Evolutionary conservation across 2,888 invertebrate species (phyloP), one percentile per base, ranked within the genome.

Genomic region (Tetanocera ferruginea): DNA sequence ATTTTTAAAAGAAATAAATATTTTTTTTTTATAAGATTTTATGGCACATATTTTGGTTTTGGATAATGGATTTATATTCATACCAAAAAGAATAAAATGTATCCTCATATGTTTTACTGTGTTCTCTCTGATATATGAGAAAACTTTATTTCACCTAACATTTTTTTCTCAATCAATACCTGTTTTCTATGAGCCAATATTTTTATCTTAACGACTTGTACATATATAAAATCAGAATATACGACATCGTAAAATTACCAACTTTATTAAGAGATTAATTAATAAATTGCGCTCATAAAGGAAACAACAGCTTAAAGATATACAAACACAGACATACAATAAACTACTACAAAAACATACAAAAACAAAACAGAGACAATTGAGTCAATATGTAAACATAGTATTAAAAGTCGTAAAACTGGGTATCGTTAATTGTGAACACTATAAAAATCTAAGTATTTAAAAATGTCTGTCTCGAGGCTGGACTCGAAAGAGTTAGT

Each of bases 241-340:
- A 73, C 60, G 43, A 62, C 60, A 19, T 73, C 73, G 62, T 73
- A 73, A 73, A 72, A 23, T 73, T 43, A 43, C 23, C 23, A 60
- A 31, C 19, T 62, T 73, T 73, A 72, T 73, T 43, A 60, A 60
- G 28, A 62, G 60, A 49, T 62, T 49, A 52, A 34, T 73, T 73
- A 62, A 73, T 73, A 73, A 73, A 73, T 19, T 43, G 55, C 34
- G 49, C 23, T 62, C 73, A 49, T 49, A 43, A 60, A 49, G 28
- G 17, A n/a, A 5, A 43, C 25, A 73, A 43, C 43, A 43, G 3
- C 3, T 49, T 73, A 19, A 28, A 73, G 8, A 52, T 9, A 67
- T 43, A 11, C 67, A n/a, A 67, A 11, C 2, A 19, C 4, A 60
- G 67, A 19, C 37, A 19, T 14, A 69, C 3, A 25, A 69, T 11